A percentile compares a stretch with the other conserved stretches of the same genome.
phyloP scores from a whole-genome alignment of 2,113 vertebrate species.

The Malurus cyaneus region DNA sequence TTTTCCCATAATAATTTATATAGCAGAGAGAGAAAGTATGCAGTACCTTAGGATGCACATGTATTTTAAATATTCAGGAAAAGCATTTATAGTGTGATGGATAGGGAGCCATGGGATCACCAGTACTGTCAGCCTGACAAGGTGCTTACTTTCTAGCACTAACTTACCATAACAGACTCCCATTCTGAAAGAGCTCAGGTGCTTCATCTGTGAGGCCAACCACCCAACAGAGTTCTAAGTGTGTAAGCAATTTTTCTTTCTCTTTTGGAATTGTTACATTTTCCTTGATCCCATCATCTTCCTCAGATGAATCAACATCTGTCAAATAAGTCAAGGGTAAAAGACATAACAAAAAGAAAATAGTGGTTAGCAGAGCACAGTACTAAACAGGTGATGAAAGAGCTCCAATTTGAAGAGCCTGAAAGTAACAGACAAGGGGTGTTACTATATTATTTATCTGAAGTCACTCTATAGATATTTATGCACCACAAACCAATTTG shows the following conservation, averaged over 20 bases:
- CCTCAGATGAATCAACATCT: not conserved
- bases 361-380: not conserved
- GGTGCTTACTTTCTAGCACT: not conserved
- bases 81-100: not conserved
- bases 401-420: not conserved
- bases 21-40: not conserved
- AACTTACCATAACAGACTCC: not conserved
- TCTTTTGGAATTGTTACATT: not conserved
- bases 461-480: not conserved
- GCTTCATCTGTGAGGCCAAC: not conserved
- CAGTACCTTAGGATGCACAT: not conserved
- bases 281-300: not conserved
- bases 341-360: not conserved
- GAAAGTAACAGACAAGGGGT: not conserved
- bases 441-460: not conserved
- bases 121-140: not conserved
- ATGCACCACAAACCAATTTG: not conserved
- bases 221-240: not conserved
- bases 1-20: not conserved
- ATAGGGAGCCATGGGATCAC: not conserved
- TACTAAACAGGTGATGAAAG: not conserved
- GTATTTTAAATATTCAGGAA: not conserved
- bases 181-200: not conserved
- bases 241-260: not conserved
- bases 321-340: not conserved